Conservation (phyloP, 1,140 invertebrate species). For the Zaprionus lachaisei region DNA sequence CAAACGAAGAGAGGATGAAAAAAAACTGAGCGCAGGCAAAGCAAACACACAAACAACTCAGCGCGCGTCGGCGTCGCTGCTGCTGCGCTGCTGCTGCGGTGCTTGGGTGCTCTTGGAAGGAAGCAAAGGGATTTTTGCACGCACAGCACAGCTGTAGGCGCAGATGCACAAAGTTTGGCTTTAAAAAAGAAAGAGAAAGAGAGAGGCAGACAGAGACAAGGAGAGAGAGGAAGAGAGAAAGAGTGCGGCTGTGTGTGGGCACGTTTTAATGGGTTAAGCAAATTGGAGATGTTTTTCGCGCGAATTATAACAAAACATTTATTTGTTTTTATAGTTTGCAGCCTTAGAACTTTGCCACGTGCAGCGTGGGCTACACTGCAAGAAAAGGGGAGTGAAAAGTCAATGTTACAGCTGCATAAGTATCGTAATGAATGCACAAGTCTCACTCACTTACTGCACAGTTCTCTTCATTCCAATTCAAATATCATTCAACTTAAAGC, state of each 20-base stretch:
- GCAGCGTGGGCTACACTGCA: not conserved
- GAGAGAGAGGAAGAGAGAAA: not conserved
- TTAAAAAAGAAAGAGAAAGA: no score
- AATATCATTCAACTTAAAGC: not conserved
- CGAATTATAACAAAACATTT: constrained; percentile 47
- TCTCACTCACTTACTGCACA: not conserved
- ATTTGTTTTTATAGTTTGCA: constrained; percentile 30
- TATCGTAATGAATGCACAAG: not conserved
- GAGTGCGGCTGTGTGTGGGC: constrained; percentile 10
- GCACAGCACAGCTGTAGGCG: not conserved
- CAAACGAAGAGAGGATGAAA: constrained; percentile 24
- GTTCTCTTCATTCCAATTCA: not conserved
- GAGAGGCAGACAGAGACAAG: no score
- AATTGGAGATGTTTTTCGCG: constrained; percentile 10
- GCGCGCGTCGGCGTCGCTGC: constrained; percentile 26
- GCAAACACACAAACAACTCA: constrained; percentile 48
- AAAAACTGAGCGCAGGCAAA: constrained; percentile 14
- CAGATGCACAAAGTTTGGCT: no score
- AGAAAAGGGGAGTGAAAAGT: not conserved
- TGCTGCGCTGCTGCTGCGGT: not conserved
- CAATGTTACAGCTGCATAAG: not conserved
- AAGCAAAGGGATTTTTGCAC: not conserved
- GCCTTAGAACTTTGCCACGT: not conserved
- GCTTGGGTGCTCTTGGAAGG: no score
- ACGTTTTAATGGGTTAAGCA: constrained; percentile 67